Evolutionary conservation across 2,113 vertebrate species (phyloP).

Genomic region (Ciconia stormi): DNA sequence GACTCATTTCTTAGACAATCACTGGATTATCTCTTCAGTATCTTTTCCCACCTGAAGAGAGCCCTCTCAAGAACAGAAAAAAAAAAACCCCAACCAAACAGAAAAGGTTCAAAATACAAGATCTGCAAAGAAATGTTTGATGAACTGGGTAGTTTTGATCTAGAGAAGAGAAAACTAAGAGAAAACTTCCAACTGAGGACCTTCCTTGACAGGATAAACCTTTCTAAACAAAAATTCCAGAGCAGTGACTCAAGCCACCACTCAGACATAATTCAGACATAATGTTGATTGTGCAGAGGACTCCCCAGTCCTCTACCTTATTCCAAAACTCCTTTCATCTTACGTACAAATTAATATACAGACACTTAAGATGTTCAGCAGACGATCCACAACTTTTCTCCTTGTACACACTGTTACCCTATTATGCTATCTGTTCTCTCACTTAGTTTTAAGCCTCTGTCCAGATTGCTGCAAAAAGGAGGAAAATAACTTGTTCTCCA

Average conservation of each 20-base stretch:
- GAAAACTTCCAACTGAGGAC: not conserved
- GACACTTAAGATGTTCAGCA: not conserved
- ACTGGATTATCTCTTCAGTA: not conserved
- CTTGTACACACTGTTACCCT: not conserved
- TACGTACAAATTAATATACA: not conserved
- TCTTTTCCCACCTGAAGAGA: not conserved
- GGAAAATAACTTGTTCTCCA: not conserved
- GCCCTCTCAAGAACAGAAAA: fast-evolving
- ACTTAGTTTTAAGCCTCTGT: not conserved
- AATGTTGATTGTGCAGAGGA: not conserved
- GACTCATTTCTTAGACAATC: not conserved
- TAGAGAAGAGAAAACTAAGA: not conserved
- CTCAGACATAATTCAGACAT: not conserved
- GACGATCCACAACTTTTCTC: not conserved
- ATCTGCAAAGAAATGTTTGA: not conserved
- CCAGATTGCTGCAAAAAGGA: not conserved
- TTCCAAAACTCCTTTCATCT: not conserved
- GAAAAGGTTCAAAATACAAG: not conserved
- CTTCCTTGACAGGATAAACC: not conserved
- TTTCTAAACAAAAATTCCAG: not conserved
- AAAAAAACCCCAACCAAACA: not conserved
- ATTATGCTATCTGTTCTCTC: not conserved
- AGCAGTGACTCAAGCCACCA: fast-evolving
- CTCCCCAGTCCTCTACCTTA: not conserved
- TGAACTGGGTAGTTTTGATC: not conserved